Conservation (phyloP, 1,140 invertebrate genomes). For the Drosophila bocqueti region DNA sequence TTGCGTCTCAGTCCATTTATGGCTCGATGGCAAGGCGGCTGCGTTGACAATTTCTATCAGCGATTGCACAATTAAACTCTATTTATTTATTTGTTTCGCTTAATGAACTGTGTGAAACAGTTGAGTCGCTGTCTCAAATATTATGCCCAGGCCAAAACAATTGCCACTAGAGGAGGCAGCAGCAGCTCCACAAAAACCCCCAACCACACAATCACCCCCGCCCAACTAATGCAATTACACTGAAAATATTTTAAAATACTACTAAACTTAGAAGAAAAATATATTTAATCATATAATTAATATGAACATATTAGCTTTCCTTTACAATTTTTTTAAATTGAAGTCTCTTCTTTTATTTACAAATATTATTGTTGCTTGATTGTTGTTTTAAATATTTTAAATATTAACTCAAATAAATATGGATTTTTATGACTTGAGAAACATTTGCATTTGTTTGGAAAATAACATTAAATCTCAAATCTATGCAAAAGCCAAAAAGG, state of each 20-base stretch:
- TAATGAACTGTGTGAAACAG: conserved; percentile 81
- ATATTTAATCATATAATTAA: too few species aligned
- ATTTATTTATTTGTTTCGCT: conserved; percentile 74
- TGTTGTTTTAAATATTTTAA: too few species aligned
- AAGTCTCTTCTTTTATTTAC: too few species aligned
- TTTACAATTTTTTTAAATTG: background rate
- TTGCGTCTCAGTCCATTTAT: conserved; percentile 35
- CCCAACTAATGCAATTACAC: conserved; percentile 29
- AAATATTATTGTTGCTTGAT: too few species aligned
- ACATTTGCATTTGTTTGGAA: too few species aligned
- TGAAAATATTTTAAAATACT: background rate
- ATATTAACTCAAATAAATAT: too few species aligned
- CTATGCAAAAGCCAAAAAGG: too few species aligned
- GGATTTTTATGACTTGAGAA: too few species aligned
- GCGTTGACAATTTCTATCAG: conserved; percentile 72
- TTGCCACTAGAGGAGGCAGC: conserved; percentile 28
- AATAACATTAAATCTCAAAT: too few species aligned
- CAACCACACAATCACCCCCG: conserved; percentile 27
- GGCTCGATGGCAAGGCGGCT: conserved; percentile 19
- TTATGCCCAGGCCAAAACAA: conserved; percentile 44
- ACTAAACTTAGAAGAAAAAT: background rate
- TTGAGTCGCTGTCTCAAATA: conserved; percentile 40
- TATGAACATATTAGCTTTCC: too few species aligned
- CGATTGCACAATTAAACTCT: conserved; percentile 78
- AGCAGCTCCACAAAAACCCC: conserved; percentile 13